Base-by-base conservation (phyloP, 2,888 invertebrate genomes). In the Meganola albula region DNA sequence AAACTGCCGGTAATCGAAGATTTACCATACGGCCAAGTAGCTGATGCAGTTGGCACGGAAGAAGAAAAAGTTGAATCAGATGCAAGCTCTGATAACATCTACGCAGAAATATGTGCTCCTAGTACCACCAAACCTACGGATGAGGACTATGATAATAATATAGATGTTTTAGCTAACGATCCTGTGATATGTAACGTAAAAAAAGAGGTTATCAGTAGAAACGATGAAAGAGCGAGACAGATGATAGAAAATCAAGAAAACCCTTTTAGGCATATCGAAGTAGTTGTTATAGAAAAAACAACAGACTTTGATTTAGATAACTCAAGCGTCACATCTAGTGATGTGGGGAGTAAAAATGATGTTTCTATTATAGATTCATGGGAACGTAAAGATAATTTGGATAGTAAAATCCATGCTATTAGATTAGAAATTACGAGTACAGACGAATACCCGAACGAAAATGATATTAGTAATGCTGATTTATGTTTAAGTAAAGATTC, bases 21-120 rank as follows among this genome's bases (percentile, higher is more conserved):
- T 62, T 66, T 91, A 14, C 91, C 91, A 2, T 92, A 92, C 44
- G 90, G 91, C 6, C 90, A 90, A 72, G 91, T 91, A 3, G 89
- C 90, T 4, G 91, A 92, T 45, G 91, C 91, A 6, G 85, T 91
- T 4, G 63, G 74, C 26, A 55, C 74, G 3, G 80, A 78, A 50
- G 77, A 78, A 47, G 86, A 89, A 57, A 75, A 64, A 32, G 50
- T 71, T 18, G 80, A 83, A 43, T 75, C 78, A 0, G 63, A 85
- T 41, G 63, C 76, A 2, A 74, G 74, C 43, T 82, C 80, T 16
- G 91, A 91, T 55, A 91, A 91, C 53, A 91, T 92, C 52, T 92
- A 91, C 59, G 91, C 91, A 28, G 91, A 92, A 70, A 91, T 92
- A 37, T 91, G 91, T 46, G 60, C 78, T 23, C 79, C 86, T 1